Evolutionary conservation across 2,113 vertebrate genomes (phyloP).

Genomic region (Crocuta crocuta): DNA sequence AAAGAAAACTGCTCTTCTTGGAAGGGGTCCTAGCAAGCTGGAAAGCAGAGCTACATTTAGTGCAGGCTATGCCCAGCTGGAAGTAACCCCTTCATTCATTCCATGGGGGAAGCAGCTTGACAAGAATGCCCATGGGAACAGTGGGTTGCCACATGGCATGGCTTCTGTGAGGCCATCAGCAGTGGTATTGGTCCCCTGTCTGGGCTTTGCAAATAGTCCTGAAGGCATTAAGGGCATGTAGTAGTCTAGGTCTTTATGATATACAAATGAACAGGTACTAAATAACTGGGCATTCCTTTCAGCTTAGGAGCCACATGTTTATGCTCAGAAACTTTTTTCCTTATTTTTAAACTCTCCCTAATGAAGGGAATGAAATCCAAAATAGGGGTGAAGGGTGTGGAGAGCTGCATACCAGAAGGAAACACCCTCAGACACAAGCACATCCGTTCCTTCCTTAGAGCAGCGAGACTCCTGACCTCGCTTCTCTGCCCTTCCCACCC

Average conservation of each 20-base stretch:
- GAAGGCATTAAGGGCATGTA: background rate
- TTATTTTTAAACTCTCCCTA: background rate
- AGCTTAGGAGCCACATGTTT: background rate
- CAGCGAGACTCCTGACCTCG: background rate
- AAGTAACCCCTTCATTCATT: background rate
- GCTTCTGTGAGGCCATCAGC: background rate
- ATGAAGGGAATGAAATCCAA: background rate
- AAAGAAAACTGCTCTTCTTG: background rate
- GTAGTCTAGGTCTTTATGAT: background rate
- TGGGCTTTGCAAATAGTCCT: background rate
- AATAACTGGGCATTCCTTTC: background rate
- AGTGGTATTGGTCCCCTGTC: background rate
- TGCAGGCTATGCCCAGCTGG: background rate
- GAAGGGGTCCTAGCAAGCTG: background rate
- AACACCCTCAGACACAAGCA: background rate
- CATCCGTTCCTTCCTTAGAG: background rate
- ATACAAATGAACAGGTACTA: background rate
- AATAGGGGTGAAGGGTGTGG: background rate
- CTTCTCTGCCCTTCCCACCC: background rate
- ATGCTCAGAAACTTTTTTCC: slow-evolving; percentile 7
- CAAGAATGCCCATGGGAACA: background rate
- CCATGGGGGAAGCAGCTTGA: background rate
- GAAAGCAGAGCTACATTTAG: background rate
- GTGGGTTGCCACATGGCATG: accelerated
- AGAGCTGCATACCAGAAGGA: background rate